Base-by-base conservation (phyloP, 1,140 invertebrate genomes). In the Thaumatotibia leucotreta region DNA sequence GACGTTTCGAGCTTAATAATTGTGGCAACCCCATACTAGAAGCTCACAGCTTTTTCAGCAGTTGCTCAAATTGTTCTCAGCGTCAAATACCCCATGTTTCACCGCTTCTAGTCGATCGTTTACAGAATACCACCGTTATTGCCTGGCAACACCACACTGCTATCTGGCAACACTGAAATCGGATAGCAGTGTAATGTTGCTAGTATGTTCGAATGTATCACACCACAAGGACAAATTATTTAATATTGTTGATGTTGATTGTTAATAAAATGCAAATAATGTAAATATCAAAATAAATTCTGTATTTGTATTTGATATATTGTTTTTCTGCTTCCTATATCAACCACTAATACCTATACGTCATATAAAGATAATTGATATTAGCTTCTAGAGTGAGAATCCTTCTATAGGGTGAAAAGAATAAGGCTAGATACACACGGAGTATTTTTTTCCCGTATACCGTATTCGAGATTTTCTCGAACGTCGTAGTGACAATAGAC, bases 211-310 rank as follows among this genome's bases (percentile, higher is more conserved):
- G 70, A 84, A 83, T 84, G 72, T 89, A 85, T 89, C 85, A 89
- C 84, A 88, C 82, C 85, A 88, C 84, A 72, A 88, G 79, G 83
- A 90, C 83, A 88, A 91, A 89, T 87, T 91, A 91, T 92, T 91
- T 90, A 91, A 91, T 89, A 91, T 92, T 92, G 91, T 92, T 92
- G 90, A 92, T 92, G 91, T 92, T 92, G 89, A 92, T 92, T 92
- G 91, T 92, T 92, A 91, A 91, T 91, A 91, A 91, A 92, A 91
- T 92, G 90, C 90, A 92, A 92, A 91, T 92, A 92, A 91, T 92
- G 91, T 92, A 92, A 91, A 92, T 92, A 92, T 87, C 91, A 90
- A 92, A 91, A 91, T 91, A 92, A 92, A 92, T 89, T 91, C 91
- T 92, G 91, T 92, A 91, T 92, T 92, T 92, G 89, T 92, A 91